A percentile compares a stretch with the other conserved stretches of the same genome.
phyloP scores from a whole-genome alignment of 2,797 vertebrate species.

The Scleropages formosus region DNA sequence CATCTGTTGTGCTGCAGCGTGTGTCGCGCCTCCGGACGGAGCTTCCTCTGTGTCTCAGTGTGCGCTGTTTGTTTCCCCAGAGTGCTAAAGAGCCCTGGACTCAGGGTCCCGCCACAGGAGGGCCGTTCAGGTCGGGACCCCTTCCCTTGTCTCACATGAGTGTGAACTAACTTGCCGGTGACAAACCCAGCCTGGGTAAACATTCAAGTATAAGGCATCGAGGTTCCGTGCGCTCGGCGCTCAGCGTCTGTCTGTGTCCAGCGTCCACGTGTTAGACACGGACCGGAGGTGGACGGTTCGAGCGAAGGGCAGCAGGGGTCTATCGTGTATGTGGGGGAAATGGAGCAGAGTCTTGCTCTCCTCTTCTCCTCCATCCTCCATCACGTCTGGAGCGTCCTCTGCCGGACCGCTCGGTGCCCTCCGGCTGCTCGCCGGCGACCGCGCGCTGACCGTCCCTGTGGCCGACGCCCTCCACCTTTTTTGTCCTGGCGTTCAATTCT shows the following conservation, averaged over 20 bases:
- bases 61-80: conserved; percentile 98
- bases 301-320: too few species aligned
- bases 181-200: conserved; percentile 86
- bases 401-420: conserved; percentile 70
- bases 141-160: conserved; percentile 80
- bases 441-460: conserved; percentile 52
- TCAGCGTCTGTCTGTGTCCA: not conserved
- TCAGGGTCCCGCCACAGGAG: conserved; percentile 98
- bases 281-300: too few species aligned
- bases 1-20: conserved; percentile 52
- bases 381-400: conserved; percentile 56
- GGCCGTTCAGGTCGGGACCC: conserved; percentile 99
- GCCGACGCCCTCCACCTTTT: conserved; percentile 54
- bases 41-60: conserved; percentile 84
- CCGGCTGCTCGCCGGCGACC: conserved; percentile 70
- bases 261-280: conserved; percentile 5
- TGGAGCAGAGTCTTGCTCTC: too few species aligned
- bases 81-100: conserved; percentile 99
- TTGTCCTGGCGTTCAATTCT: conserved; percentile 61
- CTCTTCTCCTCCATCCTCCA: conserved; percentile 49
- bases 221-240: too few species aligned
- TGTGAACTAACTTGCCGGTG: conserved; percentile 84
- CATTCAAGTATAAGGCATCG: conserved; percentile 87
- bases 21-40: conserved; percentile 62
- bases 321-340: too few species aligned